These are phyloP conservation scores for Itoplectis maculator DNA, from an alignment of 2,888 invertebrate genomes.

Conservation along the genomic window DNA sequence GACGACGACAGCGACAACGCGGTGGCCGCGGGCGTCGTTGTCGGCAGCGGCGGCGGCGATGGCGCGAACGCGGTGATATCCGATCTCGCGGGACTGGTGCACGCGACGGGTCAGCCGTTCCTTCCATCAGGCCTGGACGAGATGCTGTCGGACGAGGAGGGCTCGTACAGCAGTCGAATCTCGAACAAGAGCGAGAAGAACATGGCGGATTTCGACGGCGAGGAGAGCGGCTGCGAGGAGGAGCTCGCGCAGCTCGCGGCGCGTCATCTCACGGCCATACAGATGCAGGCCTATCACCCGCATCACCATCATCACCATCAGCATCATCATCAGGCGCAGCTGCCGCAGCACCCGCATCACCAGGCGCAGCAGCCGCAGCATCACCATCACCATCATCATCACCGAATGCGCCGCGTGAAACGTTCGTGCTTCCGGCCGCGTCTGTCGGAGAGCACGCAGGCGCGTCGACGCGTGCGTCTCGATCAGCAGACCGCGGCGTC, in stretches of 20 bases:
- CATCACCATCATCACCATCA: slow-evolving; percentile 72
- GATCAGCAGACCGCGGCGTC: slow-evolving; percentile 77
- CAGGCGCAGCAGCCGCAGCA: slow-evolving; percentile 60
- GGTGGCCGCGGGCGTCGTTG: slow-evolving; percentile 73
- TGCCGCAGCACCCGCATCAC: slow-evolving; percentile 66
- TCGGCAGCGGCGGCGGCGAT: slow-evolving; percentile 77
- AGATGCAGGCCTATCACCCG: slow-evolving; percentile 83
- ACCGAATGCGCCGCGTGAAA: slow-evolving; percentile 79
- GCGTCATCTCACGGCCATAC: slow-evolving; percentile 83
- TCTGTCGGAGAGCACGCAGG: slow-evolving; percentile 67
- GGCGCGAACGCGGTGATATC: slow-evolving; percentile 84
- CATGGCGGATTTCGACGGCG: slow-evolving; percentile 97
- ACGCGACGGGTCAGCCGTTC: slow-evolving; percentile 80
- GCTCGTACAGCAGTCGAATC: slow-evolving; percentile 97
- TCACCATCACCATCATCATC: slow-evolving; percentile 68
- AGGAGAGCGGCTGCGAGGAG: slow-evolving; percentile 95
- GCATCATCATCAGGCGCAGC: slow-evolving; percentile 51
- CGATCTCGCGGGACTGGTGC: slow-evolving; percentile 84
- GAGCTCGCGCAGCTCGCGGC: slow-evolving; percentile 92
- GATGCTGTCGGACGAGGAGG: slow-evolving; percentile 85
- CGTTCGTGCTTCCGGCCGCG: slow-evolving; percentile 78
- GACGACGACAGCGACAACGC: slow-evolving; percentile 81
- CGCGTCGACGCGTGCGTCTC: slow-evolving; percentile 51
- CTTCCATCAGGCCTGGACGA: slow-evolving; percentile 81
- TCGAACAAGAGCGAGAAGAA: slow-evolving; percentile 97